Evolutionary conservation across 92 coral and sea anemone species (phyloP), one percentile per base, ranked within the genome.

Genomic region (Phenganax subtilis): DNA sequence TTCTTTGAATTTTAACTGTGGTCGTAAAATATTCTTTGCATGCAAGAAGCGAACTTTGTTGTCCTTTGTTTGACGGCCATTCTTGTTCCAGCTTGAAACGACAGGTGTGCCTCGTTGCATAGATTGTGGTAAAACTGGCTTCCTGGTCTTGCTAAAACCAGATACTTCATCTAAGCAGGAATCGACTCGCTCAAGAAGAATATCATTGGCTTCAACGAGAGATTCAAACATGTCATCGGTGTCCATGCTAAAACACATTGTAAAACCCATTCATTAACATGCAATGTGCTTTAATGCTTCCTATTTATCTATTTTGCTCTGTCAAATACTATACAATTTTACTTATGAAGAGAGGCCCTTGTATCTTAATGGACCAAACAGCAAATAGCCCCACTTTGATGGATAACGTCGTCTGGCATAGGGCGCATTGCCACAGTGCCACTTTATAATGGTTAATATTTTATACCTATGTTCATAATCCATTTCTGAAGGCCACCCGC

Each of bases 181-280:
- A 70, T 94, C 98, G 87, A 94, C 93, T 80, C 87, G 89, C 72
- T 94, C 98, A 55, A 94, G 90, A 8, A 94, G 84, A 16, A 82
- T 92, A 69, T 94, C 98, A 86, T 92, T 94, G 6, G 97, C 98
- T 75, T 94, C 98, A 55, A 92, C 96, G 10, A 94, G 75, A 68
- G 89, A 90, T 30, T 94, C 98, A 84, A 83, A 75, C 83, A 92
- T 59, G 58, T 94, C 98, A 51, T 94, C 98, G 75, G 81, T 69
- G 9, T 94, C 98, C 68, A 89, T 86, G 65, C 88, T 84, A 30
- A 81, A 73, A 52, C 44, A 17, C n/a, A 7, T 37, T 37, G 47
- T 37, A 37, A 37, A 37, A 37, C 5, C 5, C 3, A 37, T 37
- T 37, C 5, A 37, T 37, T 37, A 37, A 37, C 3, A 37, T 37